Base-by-base conservation (phyloP, 2,888 invertebrate species). In the Tetramorium bicarinatum region DNA sequence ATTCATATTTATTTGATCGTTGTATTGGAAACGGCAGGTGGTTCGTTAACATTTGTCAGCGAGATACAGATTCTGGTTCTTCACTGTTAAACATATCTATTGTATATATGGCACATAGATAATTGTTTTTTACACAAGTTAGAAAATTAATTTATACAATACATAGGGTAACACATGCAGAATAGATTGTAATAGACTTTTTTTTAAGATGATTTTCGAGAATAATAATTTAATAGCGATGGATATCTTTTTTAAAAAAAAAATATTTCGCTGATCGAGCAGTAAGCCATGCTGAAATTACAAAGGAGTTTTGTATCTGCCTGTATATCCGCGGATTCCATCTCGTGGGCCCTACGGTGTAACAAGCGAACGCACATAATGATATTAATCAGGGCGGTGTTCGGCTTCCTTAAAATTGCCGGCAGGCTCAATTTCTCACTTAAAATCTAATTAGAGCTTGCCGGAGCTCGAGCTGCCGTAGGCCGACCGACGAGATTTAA, bases 361-460 rank as follows among this genome's bases (percentile, higher is more conserved):
- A 89, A 89, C 89, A 79, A 89, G 88, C 87, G 84, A 86, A 83
- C 89, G 77, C 87, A 85, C 76, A 87, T 94, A 94, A 94, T 94
- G 93, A 94, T 94, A 94, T 94, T 94, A 94, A 94, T 94, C 94
- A 94, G 93, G 91, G 93, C 92, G 93, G 93, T 92, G 92, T 94
- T 94, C 93, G 93, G 94, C 94, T 94, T 94, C 94, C 94, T 94
- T 94, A 94, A 94, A 94, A 94, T 94, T 94, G 94, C 94, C 93
- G 92, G 93, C 93, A 92, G 94, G 94, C 94, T 93, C 94, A 94
- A 94, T 94, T 94, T 94, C 94, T 94, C 94, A 94, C 94, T 94
- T 94, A 94, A 94, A 94, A 94, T 94, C 93, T 94, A 94, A 94
- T 94, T 94, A 94, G 93, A 93, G 92, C 92, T 93, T 92, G 91